Evolutionary conservation across 2,888 invertebrate genomes (phyloP), one percentile per base, ranked within the genome.

Genomic region (Panopea generosa): DNA sequence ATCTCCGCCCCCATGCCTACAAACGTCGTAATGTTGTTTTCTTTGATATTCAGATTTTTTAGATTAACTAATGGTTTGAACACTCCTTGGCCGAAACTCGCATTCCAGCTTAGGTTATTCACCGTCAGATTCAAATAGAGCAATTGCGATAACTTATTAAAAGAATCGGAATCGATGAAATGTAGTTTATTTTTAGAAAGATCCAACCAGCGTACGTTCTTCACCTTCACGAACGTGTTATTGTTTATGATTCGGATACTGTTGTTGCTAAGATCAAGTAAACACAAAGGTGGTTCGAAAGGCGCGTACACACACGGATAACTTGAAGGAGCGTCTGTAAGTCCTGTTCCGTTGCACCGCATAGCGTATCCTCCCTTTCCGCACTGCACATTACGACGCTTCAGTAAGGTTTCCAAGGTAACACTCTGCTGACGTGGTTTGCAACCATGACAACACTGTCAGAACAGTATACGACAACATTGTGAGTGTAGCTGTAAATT

Each of bases 31-130:
- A 67, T 50, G 3, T 14, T 20, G 27, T 67, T 67, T 2, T 33
- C 7, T 24, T 57, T 57, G 16, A 67, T 11, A 20, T 57, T 52
- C 6, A 67, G 29, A 16, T 27, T 16, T 18, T 14, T 67, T 33
- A 67, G 24, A 1, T 57, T 57, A 9, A n/a, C 26, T 0, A 67
- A 55, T 1, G 67, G 67, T 38, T 26, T 57, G 22, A 67, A 67
- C 1, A 59, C 50, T 29, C 40, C 57, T 26, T 38, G 20, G 3
- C 18, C 16, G 6, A 67, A 29, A 22, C 38, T n/a, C 2, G n/a
- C 27, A 9, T 16, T 18, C 27, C 56, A 7, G 29, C 45, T 45
- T 16, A 65, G 22, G 6, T 16, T n/a, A 22, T 65, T 65, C 2
- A 1, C 0, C 9, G 56, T 55, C 3, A 65, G 20, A 26, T 56